Conservation (phyloP, 2,113 vertebrate genomes). For the Rhinichthys klamathensis region DNA sequence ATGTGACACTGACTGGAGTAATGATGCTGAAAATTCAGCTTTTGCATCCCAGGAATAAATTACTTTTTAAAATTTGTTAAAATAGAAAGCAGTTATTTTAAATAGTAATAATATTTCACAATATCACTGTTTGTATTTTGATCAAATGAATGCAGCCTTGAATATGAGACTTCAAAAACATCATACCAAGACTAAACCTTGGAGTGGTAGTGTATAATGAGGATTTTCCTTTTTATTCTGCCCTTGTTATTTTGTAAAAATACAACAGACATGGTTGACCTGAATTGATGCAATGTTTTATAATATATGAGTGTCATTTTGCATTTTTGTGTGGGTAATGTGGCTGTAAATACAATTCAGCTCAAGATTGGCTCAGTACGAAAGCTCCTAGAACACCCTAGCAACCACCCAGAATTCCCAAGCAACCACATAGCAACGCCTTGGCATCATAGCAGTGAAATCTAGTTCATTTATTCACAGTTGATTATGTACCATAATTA, state of each 20-base stretch:
- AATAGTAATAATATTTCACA: too few relatives aligned
- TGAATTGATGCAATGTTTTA: background rate
- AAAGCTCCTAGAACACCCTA: background rate
- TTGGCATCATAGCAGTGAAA: background rate
- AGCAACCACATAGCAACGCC: background rate
- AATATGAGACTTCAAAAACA: too few relatives aligned
- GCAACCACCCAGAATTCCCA: background rate
- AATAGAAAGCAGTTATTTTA: background rate
- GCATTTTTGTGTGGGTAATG: background rate
- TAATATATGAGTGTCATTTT: background rate
- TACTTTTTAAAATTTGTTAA: background rate
- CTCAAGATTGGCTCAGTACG: background rate
- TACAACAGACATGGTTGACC: background rate
- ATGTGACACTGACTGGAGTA: background rate
- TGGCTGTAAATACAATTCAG: background rate
- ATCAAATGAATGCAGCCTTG: too few relatives aligned
- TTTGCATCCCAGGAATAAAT: background rate
- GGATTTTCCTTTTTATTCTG: background rate
- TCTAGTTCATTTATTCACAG: slow-evolving; percentile 10
- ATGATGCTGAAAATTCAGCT: background rate
- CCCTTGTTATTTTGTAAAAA: background rate
- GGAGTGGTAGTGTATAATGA: background rate
- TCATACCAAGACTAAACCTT: background rate
- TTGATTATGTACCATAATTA: slow-evolving; percentile 1
- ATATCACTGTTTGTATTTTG: too few relatives aligned